Evolutionary conservation across 2,797 vertebrate species (phyloP).

Genomic region (Salarias fasciatus): DNA sequence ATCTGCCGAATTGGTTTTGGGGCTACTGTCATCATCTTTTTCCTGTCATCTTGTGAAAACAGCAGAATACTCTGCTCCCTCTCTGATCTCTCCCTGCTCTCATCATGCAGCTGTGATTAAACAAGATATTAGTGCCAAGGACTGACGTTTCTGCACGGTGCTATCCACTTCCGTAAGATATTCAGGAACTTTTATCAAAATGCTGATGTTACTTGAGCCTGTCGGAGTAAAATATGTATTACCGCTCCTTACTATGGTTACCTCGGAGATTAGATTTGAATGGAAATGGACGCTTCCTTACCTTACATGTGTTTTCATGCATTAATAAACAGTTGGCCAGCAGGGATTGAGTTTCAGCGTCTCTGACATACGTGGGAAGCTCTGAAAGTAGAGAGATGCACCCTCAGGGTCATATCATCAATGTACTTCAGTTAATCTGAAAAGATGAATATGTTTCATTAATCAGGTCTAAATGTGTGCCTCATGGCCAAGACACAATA

Average conservation of each 20-base stretch:
- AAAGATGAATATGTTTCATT: slow-evolving; percentile 1
- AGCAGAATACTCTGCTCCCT: slow-evolving; percentile 23
- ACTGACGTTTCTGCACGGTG: slow-evolving; percentile 19
- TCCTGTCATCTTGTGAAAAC: slow-evolving; percentile 44
- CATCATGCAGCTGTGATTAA: slow-evolving; percentile 59
- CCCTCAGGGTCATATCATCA: slow-evolving; percentile 1
- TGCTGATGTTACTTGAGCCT: slow-evolving; percentile 25
- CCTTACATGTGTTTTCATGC: slow-evolving; percentile 68
- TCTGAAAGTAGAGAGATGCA: background rate
- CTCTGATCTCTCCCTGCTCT: slow-evolving; percentile 51
- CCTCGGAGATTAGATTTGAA: slow-evolving; percentile 38
- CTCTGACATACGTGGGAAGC: slow-evolving; percentile 18
- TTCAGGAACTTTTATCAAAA: slow-evolving; percentile 31
- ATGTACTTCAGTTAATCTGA: slow-evolving; percentile 15
- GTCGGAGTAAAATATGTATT: slow-evolving; percentile 35
- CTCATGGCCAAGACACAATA: background rate
- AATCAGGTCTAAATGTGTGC: slow-evolving; percentile 5
- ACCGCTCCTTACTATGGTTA: background rate
- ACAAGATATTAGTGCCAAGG: slow-evolving; percentile 27
- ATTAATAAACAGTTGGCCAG: slow-evolving; percentile 66
- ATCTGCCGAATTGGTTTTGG: slow-evolving; percentile 38
- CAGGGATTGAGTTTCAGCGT: slow-evolving; percentile 51
- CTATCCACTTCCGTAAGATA: slow-evolving; percentile 25
- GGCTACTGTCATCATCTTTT: slow-evolving; percentile 53
- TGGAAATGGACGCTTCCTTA: slow-evolving; percentile 56